These are phyloP conservation scores for Sebastes fasciatus DNA, from an alignment of 2,113 vertebrate species.

Conservation along the genomic window DNA sequence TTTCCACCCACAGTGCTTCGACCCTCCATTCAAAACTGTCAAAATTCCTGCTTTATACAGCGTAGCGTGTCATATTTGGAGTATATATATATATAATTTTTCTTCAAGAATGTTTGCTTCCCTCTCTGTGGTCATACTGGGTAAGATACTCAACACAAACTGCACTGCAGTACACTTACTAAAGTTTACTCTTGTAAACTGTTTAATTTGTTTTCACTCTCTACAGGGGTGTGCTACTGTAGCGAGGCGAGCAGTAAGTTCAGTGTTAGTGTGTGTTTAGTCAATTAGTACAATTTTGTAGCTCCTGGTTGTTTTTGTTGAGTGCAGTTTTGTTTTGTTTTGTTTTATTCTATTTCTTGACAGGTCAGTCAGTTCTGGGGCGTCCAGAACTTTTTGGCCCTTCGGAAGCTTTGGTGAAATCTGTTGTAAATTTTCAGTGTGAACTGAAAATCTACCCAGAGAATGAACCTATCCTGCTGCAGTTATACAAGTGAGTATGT, in stretches of 20 bases:
- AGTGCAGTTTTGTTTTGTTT: background rate
- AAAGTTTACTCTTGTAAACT: background rate
- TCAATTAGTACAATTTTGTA: background rate
- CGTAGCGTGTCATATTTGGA: background rate
- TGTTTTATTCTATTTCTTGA: background rate
- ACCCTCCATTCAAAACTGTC: constrained; percentile 17
- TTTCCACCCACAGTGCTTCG: background rate
- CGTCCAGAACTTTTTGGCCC: constrained; percentile 54
- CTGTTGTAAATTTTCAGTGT: background rate
- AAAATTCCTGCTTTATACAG: background rate
- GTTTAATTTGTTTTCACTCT: background rate
- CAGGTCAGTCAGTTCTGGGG: constrained; percentile 57
- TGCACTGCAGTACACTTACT: background rate
- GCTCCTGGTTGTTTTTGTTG: background rate
- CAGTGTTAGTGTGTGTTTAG: background rate
- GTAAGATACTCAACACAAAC: constrained; percentile 57
- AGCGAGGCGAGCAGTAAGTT: constrained; percentile 64
- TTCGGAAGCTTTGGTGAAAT: background rate
- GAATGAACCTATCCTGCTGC: constrained; percentile 46
- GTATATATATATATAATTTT: background rate
- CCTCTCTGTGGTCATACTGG: constrained; percentile 59
- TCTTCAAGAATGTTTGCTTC: constrained; percentile 52
- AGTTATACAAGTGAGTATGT: constrained; percentile 66
- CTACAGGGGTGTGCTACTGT: constrained; percentile 58
- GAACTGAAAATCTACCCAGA: background rate